These are phyloP conservation scores for Malthinus seriepunctatus DNA, from an alignment of 2,888 invertebrate species.

Conservation along the genomic window DNA sequence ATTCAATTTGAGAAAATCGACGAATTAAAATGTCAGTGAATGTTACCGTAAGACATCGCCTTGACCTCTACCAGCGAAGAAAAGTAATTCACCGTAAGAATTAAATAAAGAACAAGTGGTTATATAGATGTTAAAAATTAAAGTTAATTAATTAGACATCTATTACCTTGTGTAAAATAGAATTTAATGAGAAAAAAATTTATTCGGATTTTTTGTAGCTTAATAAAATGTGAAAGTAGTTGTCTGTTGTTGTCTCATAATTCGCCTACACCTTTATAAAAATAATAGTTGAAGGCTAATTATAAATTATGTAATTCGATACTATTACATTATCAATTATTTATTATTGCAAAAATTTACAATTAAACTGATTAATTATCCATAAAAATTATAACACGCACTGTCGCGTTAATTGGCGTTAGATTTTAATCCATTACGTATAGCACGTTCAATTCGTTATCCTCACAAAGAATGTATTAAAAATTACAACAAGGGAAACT, in stretches of 20 bases:
- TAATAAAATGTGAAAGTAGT: constrained; percentile 2
- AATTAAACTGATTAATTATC: background rate
- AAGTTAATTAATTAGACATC: background rate
- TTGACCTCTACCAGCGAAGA: background rate
- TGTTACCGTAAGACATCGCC: constrained; percentile 1
- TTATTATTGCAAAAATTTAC: background rate
- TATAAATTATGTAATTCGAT: constrained; percentile 1
- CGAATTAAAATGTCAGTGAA: constrained; percentile 5
- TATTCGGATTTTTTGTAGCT: background rate
- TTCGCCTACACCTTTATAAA: background rate
- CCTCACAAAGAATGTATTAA: too few species aligned
- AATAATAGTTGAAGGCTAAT: constrained; percentile 4
- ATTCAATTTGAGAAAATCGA: constrained; percentile 1
- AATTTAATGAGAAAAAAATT: background rate
- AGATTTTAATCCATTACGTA: too few species aligned
- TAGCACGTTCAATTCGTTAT: too few species aligned
- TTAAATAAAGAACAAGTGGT: background rate
- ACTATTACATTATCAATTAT: background rate
- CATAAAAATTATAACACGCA: too few species aligned
- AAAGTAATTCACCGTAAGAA: background rate
- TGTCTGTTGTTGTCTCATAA: background rate
- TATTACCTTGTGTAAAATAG: background rate
- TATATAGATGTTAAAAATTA: background rate
- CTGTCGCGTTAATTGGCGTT: too few species aligned
- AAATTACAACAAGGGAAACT: too few species aligned